Percentiles rank a stretch among this genome's conserved stretches.
Conservation (phyloP, 1,140 invertebrate species). For the Aphelenchoides besseyi region DNA sequence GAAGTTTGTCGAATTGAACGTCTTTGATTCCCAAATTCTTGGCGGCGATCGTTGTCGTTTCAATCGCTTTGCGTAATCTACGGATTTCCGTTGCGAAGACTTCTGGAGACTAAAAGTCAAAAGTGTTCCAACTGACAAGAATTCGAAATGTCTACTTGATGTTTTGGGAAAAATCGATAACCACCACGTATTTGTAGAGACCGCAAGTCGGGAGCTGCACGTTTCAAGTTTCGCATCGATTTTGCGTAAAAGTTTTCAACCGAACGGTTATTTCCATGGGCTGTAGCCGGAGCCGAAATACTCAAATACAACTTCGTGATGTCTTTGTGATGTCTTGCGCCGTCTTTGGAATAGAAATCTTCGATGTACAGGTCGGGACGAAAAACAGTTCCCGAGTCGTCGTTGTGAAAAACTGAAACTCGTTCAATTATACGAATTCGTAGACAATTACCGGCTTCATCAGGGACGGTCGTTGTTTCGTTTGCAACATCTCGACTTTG, state of each 20-base stretch:
- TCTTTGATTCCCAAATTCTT: not conserved
- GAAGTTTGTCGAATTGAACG: not conserved
- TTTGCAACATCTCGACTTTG: conserved; percentile 8
- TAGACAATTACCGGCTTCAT: not conserved
- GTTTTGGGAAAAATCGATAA: not conserved
- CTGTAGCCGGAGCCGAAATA: not conserved
- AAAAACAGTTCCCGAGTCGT: not conserved
- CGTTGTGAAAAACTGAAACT: conserved; percentile 7
- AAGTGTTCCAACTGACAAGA: not conserved
- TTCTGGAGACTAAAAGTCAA: not conserved
- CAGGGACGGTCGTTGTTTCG: not conserved
- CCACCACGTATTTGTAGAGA: not conserved
- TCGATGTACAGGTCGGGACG: conserved; percentile 11
- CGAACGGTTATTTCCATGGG: not conserved
- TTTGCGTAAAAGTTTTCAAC: not conserved
- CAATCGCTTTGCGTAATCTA: not conserved
- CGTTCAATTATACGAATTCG: not conserved
- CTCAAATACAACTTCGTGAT: not conserved
- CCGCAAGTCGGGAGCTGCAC: not conserved
- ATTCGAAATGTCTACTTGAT: not conserved
- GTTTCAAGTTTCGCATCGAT: not conserved
- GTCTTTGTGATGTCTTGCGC: not conserved
- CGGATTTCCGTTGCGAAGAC: not conserved
- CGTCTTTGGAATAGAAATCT: not conserved
- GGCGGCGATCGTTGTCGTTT: not conserved